These are phyloP conservation scores for Gila orcuttii DNA, from an alignment of 2,113 vertebrate species.

Conservation along the genomic window DNA sequence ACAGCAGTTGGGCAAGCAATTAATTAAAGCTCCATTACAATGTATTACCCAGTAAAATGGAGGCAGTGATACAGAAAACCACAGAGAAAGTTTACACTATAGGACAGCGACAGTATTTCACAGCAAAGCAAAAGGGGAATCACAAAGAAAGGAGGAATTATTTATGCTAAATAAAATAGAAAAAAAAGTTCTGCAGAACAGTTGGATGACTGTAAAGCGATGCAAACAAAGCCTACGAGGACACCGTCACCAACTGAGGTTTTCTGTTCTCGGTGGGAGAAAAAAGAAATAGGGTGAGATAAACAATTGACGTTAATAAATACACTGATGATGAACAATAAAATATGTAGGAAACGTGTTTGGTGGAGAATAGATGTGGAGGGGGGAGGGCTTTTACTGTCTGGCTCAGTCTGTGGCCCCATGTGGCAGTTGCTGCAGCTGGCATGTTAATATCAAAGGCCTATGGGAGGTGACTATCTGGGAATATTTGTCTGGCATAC, in stretches of 20 bases:
- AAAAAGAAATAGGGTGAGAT: background rate
- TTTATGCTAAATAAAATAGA: slow-evolving; percentile 37
- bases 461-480: slow-evolving; percentile 56
- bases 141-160: slow-evolving; percentile 33
- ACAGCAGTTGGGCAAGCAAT: slow-evolving; percentile 57
- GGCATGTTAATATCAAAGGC: slow-evolving; percentile 59
- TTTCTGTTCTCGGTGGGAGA: background rate
- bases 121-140: slow-evolving; percentile 36
- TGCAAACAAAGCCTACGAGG: background rate
- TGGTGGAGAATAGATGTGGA: slow-evolving; percentile 28
- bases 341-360: slow-evolving; percentile 26
- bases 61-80: slow-evolving; percentile 58
- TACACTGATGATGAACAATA: slow-evolving; percentile 18
- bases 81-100: slow-evolving; percentile 61
- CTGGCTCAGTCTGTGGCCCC: slow-evolving; percentile 57
- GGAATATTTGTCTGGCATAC: slow-evolving; percentile 49
- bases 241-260: background rate
- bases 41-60: slow-evolving; percentile 56
- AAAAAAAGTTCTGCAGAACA: slow-evolving; percentile 27
- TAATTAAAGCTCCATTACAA: slow-evolving; percentile 62
- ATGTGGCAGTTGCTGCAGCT: slow-evolving; percentile 60
- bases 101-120: slow-evolving; percentile 56
- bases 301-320: slow-evolving; percentile 15
- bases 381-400: slow-evolving; percentile 53
- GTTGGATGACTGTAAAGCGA: background rate